Evolutionary conservation across 2,797 vertebrate genomes (phyloP).

Genomic region (Cyprinodon diabolis): DNA sequence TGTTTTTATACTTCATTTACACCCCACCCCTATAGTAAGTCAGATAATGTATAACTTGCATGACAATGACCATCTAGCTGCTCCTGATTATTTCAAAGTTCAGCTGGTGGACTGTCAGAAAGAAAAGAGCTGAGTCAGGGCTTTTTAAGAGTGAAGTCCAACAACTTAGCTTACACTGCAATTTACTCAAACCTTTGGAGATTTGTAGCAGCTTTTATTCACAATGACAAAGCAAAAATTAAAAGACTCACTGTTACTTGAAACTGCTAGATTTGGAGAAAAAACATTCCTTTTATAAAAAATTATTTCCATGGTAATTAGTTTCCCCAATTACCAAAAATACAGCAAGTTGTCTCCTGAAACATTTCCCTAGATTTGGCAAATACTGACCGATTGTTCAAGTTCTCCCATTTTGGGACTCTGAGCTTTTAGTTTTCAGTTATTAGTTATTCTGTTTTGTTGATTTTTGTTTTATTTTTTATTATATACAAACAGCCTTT

Average conservation of each 20-base stretch:
- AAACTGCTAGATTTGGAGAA: background rate
- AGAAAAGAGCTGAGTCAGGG: constrained; percentile 8
- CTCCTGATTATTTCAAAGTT: background rate
- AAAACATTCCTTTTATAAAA: background rate
- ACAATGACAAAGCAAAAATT: background rate
- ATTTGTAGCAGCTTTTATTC: background rate
- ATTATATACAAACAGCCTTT: too few species aligned
- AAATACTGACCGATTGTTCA: too few species aligned
- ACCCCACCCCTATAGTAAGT: too few species aligned
- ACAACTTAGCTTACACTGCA: background rate
- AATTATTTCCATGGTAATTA: too few species aligned
- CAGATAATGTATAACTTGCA: too few species aligned
- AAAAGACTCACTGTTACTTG: background rate
- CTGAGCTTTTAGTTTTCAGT: too few species aligned
- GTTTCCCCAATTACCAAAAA: too few species aligned
- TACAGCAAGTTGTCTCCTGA: background rate
- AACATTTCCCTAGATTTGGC: background rate
- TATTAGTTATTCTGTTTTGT: too few species aligned
- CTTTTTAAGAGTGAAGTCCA: constrained; percentile 27
- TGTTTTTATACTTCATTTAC: too few species aligned
- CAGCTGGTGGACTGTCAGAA: background rate
- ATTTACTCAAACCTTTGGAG: constrained; percentile 5
- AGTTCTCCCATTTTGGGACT: too few species aligned
- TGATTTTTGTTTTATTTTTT: too few species aligned
- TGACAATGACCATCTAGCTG: background rate